Evolutionary conservation across 2,113 vertebrate genomes (phyloP).

Genomic region (human (Homo sapiens)): DNA sequence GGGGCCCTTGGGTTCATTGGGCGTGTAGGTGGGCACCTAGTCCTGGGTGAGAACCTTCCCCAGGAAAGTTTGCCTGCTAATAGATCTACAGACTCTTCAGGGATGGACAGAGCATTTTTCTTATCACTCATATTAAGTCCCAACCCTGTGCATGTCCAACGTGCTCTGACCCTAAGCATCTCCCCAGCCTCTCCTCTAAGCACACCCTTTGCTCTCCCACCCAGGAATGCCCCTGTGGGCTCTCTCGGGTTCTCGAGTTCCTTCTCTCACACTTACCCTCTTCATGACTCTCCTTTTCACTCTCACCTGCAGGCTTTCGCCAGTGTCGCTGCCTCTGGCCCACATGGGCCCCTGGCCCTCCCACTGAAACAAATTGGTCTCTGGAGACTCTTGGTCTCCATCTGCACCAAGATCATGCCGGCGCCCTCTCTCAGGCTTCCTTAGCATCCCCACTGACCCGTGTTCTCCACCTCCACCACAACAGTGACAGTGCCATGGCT

Average conservation of each 20-base stretch:
- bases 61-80: background rate
- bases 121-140: background rate
- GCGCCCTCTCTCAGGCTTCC: background rate
- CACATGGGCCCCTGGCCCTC: rapidly evolving
- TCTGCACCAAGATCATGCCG: background rate
- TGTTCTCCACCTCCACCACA: background rate
- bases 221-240: background rate
- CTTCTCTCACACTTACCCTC: background rate
- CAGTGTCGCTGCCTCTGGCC: background rate
- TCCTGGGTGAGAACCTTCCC: background rate
- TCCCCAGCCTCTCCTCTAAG: background rate
- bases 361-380: background rate
- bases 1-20: background rate
- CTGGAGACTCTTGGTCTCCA: background rate
- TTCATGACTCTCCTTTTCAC: too few species aligned
- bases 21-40: rapidly evolving
- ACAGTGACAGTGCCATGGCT: background rate
- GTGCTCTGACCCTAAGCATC: background rate
- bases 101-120: background rate
- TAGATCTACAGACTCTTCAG: background rate
- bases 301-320: background rate
- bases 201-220: background rate
- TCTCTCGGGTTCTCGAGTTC: background rate
- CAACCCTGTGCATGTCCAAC: background rate
- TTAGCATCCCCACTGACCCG: background rate